Base-by-base conservation (phyloP, 2,888 invertebrate species). In the Erynnis tages region DNA sequence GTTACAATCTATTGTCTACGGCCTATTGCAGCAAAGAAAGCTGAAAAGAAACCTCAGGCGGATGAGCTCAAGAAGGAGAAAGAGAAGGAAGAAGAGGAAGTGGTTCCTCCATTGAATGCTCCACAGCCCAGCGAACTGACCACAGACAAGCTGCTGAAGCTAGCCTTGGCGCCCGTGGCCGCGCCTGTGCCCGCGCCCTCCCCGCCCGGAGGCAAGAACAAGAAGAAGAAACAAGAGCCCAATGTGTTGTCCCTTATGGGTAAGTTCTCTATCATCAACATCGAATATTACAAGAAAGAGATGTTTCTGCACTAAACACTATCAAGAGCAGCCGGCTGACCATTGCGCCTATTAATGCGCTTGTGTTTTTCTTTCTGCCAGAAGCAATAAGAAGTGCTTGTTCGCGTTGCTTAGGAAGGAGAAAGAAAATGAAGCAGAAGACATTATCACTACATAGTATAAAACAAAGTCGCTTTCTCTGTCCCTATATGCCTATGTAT, bases 61-160 rank as follows among this genome's bases (percentile, higher is more conserved):
- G 57, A 73, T 45, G 84, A 77, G 19, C 59, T 57, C 0, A 54
- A 55, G 0, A 69, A 73, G 10, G 53, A 49, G 0, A 56, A 57
- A 0, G 85, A 55, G 0, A 69, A 72, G n/a, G 53, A 49, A 0
- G 56, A 57, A 0, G 85, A 85, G 44, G 84, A 86, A 58, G 69
- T 82, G 19, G 78, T 88, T 1, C 82, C 81, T 0, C 84, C 88
- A 0, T 61, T 86, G 58, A 84, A 84, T 59, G 69, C 71, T 11
- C 84, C 84, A 14, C 88, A 85, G 65, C 84, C 88, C 2, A 83
- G 76, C 57, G 86, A 86, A 62, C 72, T 89, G 23, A 89, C 88
- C 34, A 90, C 84, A 0, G 86, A 87, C 40, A 90, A 86, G 61
- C 66, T 88, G 48, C 65, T 90, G 58, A 77, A 78, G 63, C 84